Evolutionary conservation across 2,113 vertebrate genomes (phyloP).

Genomic region (Sigmodon hispidus): DNA sequence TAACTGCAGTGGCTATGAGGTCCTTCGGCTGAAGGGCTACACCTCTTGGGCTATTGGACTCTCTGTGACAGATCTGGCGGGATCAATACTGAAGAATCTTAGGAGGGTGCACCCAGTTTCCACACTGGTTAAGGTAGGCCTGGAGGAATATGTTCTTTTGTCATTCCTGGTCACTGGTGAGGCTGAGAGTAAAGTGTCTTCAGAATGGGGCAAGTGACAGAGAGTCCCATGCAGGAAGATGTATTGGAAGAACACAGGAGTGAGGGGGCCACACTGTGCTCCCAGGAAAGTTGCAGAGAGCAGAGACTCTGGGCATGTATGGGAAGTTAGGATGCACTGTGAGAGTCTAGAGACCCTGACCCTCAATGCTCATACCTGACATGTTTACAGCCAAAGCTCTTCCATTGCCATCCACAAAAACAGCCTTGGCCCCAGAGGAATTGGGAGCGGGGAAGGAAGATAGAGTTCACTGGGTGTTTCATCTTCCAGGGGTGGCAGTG

Average conservation of each 20-base stretch:
- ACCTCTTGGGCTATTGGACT: conserved; percentile 98
- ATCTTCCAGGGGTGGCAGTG: not conserved
- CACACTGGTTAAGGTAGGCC: conserved; percentile 93
- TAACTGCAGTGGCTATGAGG: conserved; percentile 92
- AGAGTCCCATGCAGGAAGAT: not conserved
- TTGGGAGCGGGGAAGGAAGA: not conserved
- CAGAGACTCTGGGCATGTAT: not conserved
- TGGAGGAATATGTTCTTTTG: conserved; percentile 29
- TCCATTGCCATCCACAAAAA: not conserved
- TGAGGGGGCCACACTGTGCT: not conserved
- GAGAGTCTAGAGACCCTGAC: not conserved
- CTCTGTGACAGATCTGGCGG: conserved; percentile 94
- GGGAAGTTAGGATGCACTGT: not conserved
- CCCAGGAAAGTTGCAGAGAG: not conserved
- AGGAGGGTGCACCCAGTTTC: conserved; percentile 95
- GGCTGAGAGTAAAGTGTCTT: not conserved
- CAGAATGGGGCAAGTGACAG: too few relatives aligned
- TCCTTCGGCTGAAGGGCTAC: conserved; percentile 98
- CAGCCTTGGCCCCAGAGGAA: not conserved
- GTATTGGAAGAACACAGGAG: too few relatives aligned
- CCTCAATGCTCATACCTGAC: not conserved
- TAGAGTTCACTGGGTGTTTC: not conserved
- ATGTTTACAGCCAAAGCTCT: not conserved
- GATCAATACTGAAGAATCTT: conserved; percentile 94
- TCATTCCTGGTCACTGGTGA: not conserved